Conservation (phyloP, 1,140 invertebrate species). For the Xylocopa sonorina region DNA sequence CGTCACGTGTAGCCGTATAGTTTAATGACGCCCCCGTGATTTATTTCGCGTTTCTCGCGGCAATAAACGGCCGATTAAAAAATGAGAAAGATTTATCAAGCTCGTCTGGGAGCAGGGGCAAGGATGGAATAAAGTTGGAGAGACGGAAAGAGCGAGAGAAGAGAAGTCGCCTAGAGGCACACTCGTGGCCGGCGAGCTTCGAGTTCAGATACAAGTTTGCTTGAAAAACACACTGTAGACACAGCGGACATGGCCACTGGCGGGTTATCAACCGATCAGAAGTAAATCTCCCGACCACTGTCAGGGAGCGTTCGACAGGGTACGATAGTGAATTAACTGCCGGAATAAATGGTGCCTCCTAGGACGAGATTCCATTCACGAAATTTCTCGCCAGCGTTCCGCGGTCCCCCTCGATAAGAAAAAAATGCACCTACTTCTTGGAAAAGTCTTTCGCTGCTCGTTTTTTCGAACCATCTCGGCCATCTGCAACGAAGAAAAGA, state of each 20-base stretch:
- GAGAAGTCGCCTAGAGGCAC: conserved; percentile 54
- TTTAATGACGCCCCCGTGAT: conserved; percentile 47
- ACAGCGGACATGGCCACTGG: conserved; percentile 66
- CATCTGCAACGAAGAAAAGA: not conserved
- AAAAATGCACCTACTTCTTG: conserved; percentile 49
- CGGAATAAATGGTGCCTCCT: conserved; percentile 70
- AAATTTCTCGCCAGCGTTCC: conserved; percentile 60
- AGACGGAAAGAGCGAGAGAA: not conserved
- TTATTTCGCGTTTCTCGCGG: conserved; percentile 50
- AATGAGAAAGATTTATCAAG: conserved; percentile 59
- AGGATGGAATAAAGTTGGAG: not conserved
- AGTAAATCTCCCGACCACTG: conserved; percentile 67
- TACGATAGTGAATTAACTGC: conserved; percentile 70
- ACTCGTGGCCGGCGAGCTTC: conserved; percentile 49
- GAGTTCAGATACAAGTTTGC: conserved; percentile 49
- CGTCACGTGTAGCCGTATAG: conserved; percentile 35
- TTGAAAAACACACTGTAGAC: conserved; percentile 71
- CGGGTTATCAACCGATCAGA: conserved; percentile 69
- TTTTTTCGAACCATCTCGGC: conserved; percentile 9
- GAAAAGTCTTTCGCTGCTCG: conserved; percentile 25
- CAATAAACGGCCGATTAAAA: conserved; percentile 61
- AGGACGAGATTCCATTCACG: conserved; percentile 69
- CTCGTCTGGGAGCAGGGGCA: conserved; percentile 3
- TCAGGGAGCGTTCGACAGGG: conserved; percentile 68
- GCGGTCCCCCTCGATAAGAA: conserved; percentile 37